A percentile compares a stretch with the other conserved stretches of the same genome.
phyloP scores from a whole-genome alignment of 2,113 vertebrate genomes.

The Chloropsis cyanopogon region DNA sequence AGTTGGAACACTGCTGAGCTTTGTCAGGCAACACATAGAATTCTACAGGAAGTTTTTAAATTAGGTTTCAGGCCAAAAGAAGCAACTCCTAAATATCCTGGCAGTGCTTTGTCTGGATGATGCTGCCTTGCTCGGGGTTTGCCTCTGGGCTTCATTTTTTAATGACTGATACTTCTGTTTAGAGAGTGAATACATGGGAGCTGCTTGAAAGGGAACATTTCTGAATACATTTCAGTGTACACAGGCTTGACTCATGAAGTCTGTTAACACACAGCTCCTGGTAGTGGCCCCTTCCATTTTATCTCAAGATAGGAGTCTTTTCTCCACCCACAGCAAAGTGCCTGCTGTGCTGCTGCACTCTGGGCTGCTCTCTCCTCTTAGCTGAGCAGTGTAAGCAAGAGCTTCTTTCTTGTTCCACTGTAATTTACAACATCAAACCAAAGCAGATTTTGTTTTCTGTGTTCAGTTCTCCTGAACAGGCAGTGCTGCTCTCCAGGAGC shows the following conservation, averaged over 20 bases:
- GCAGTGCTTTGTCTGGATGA: background rate
- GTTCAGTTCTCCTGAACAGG: background rate
- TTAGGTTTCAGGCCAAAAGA: background rate
- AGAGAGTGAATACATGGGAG: background rate
- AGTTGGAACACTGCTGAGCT: background rate
- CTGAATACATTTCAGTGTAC: background rate
- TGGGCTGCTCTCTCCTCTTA: background rate
- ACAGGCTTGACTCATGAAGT: conserved; percentile 41
- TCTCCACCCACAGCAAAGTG: background rate
- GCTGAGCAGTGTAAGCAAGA: background rate
- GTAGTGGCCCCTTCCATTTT: conserved; percentile 20
- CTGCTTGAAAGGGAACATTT: conserved; percentile 12
- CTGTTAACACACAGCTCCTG: conserved; percentile 41
- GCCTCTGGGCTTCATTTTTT: background rate
- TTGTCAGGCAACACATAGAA: background rate
- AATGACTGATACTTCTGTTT: background rate
- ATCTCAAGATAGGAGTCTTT: conserved; percentile 32
- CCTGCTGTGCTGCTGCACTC: background rate
- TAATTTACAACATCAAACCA: background rate
- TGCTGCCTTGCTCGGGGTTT: background rate
- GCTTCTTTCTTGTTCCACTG: background rate
- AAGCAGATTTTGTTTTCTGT: background rate
- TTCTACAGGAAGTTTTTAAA: background rate
- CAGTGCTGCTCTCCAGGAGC: background rate
- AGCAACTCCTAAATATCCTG: background rate